Base-by-base conservation (phyloP, 2,113 vertebrate species). In the Empidonax traillii region DNA sequence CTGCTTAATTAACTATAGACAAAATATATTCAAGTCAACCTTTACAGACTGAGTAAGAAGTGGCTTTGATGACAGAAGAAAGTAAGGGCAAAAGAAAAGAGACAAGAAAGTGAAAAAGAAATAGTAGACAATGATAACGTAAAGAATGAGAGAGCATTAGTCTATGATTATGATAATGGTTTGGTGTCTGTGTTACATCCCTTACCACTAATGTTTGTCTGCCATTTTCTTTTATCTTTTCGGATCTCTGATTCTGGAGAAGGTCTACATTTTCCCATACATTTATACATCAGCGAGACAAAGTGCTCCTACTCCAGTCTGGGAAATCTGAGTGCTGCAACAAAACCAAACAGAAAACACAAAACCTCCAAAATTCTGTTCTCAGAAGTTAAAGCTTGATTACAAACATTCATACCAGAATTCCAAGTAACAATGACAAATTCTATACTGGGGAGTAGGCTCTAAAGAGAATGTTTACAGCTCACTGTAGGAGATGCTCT, bases 151-250 rank as follows among this genome's bases (percentile, higher is more conserved):
- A 23, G 21, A 65, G 14, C 25, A 67, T 22, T 52, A 53, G 8
- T 47, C 35, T n/a, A 39, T 1, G 2, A 10, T 41, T 66, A 33
- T 0, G 3, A 10, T 53, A 66, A 61, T 1, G 2, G 41, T 53
- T 62, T 46, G 17, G 22, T 58, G 46, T 53, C 13, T 56, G 43
- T 37, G 9, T 51, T 74, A 53, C 18, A 51, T 43, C 12, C n/a
- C 52, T 33, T 66, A 39, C 18, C 53, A 67, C 14, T 44, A 52
- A 62, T 0, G 0, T 67, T 61, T 43, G 37, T 68, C 46, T 78
- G 27, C 5, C 7, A 21, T 61, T 55, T 85, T 65, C 35, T 79
- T 69, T 56, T 41, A 25, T 30, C 24, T 62, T 62, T 85, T 49
- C 62, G 31, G 17, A 81, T 52, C 23, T 11, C 23, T 67, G n/a